Evolutionary conservation across 2,113 vertebrate genomes (phyloP).

Genomic region (Hippoglossus stenolepis): DNA sequence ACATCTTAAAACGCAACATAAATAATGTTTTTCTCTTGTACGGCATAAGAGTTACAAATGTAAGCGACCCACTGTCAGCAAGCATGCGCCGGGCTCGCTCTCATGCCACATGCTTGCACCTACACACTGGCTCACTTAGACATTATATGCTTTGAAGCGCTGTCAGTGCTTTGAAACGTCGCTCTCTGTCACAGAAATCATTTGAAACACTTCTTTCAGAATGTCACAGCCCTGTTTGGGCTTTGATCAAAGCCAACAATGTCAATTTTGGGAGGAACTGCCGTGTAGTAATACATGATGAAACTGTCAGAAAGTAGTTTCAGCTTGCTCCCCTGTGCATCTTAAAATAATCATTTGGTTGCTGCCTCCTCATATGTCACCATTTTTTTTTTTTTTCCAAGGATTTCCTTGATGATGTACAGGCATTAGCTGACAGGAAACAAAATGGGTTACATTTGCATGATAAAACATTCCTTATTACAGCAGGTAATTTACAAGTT

Average conservation of each 20-base stretch:
- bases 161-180: slow-evolving; percentile 72
- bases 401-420: slow-evolving; percentile 61
- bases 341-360: slow-evolving; percentile 82
- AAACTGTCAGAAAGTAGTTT: slow-evolving; percentile 85
- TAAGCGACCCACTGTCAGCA: neutral
- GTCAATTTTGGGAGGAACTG: slow-evolving; percentile 82
- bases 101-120: slow-evolving; percentile 30
- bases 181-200: slow-evolving; percentile 81
- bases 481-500: slow-evolving; percentile 69
- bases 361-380: slow-evolving; percentile 68
- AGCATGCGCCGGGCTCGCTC: neutral
- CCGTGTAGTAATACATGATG: slow-evolving; percentile 83
- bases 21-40: slow-evolving; percentile 5
- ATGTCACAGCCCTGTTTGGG: slow-evolving; percentile 77
- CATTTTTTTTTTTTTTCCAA: slow-evolving; percentile 27
- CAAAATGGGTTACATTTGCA: slow-evolving; percentile 66
- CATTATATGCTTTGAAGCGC: slow-evolving; percentile 72
- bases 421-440: slow-evolving; percentile 68
- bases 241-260: slow-evolving; percentile 85
- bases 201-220: slow-evolving; percentile 80
- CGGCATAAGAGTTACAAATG: slow-evolving; percentile 29
- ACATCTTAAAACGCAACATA: slow-evolving; percentile 13
- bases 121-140: slow-evolving; percentile 36
- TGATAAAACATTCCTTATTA: slow-evolving; percentile 59
- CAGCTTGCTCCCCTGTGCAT: slow-evolving; percentile 71